Evolutionary conservation across 2,888 invertebrate genomes (phyloP), one percentile per base, ranked within the genome.

Genomic region (Fragum sueziense): DNA sequence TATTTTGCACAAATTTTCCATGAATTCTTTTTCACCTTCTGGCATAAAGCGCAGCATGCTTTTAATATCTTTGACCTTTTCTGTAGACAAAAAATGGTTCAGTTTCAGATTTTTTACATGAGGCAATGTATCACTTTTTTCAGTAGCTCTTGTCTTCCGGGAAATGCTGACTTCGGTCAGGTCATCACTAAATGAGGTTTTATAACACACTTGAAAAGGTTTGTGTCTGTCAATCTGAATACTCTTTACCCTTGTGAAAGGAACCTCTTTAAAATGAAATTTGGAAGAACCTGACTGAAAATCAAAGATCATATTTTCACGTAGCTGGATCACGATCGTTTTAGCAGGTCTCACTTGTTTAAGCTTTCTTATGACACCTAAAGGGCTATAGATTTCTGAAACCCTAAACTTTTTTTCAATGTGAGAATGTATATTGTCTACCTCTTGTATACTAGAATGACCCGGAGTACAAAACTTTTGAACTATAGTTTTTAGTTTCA

Each of bases 391-490:
- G 1, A 83, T 67, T 27, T 79, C 83, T 2, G 70, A 54, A n/a
- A 71, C 17, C 25, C 52, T 71, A 22, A 83, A 31, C 27, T 47
- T 41, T 51, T 79, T 80, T 54, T 85, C 76, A 51, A 80, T 72
- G 31, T 80, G 76, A 25, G 80, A 79, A 41, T 85, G 80, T 2
- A 81, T 67, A 74, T 77, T 80, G 34, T 85, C 79, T 7, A 85
- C 79, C 52, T 82, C 81, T 57, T 81, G 84, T 25, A 81, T 79
- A 34, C 68, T 57, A 0, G 82, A 85, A 68, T 85, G 82, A 0
- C 82, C 69, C 31, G 80, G 74, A 57, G 79, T 78, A 29, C 80
- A 76, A 65, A 74, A 75, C 22, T 41, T 73, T 41, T 82, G 69
- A 22, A 22, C 61, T 25, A 76, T 77, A 57, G 41, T 25, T 7